Base-by-base conservation (phyloP, 2,113 vertebrate species). In the Lagenorhynchus albirostris region DNA sequence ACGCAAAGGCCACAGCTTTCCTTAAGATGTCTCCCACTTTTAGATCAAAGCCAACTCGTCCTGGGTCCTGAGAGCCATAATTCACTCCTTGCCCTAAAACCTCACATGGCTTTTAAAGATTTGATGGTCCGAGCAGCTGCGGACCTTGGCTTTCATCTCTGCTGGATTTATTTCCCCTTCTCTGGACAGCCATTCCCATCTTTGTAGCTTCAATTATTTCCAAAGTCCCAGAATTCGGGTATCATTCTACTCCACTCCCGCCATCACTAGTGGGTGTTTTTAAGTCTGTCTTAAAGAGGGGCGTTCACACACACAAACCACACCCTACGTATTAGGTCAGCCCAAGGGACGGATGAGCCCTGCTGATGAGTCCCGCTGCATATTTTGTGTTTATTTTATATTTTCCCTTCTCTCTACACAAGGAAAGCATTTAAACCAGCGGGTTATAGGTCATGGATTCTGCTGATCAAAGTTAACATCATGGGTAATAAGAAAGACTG, bases 121-220 rank as follows among this genome's bases (percentile, higher is more conserved):
- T 44, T 96, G 98, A 98, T 94, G 97, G 96, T 83, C 85, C 0
- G n/a, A 97, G 96, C 97, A 98, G 95, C 96, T 98, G 97, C 20
- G 21, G 87, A 73, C 89, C 70, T 90, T 65, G 84, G 85, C 60
- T 98, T 98, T 98, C 96, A 98, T 98, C 97, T 97, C 71, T 3
- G 96, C 60, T 36, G 95, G 91, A 47, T 94, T 93, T 44, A 96
- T 82, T 93, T 86, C 96, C 91, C 96, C 91, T 68, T 92, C 94
- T 95, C 92, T 84, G 91, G 74, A 84, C 97, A 95, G 93, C 96
- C 94, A 77, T 84, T 94, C 11, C 93, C 74, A 70, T 96, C 92
- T 93, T 76, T 95, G 29, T 50, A 95, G 80, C 95, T 89, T 88
- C 84, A 79, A 41, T 65, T 55, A 36, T 31, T 96, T 47, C 68